A percentile compares a stretch with the other conserved stretches of the same genome.
phyloP scores from a whole-genome alignment of 2,797 vertebrate genomes.

The Anas georgica region DNA sequence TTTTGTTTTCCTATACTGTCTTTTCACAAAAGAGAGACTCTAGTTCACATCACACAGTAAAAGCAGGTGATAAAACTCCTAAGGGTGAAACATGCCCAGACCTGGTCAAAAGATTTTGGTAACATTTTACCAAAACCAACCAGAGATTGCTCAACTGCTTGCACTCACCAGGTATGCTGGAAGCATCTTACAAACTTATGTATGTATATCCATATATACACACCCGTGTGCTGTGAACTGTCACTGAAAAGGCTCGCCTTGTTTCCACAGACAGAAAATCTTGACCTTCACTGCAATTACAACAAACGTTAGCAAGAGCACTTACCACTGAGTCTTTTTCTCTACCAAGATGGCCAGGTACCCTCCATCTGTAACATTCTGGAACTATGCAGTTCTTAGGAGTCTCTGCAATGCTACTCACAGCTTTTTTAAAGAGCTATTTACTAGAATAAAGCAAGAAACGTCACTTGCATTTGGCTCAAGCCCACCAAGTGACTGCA shows the following conservation, averaged over 20 bases:
- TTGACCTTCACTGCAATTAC: not conserved
- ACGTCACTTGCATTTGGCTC: not conserved
- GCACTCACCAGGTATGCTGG: not conserved
- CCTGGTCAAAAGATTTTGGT: not conserved
- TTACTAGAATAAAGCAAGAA: conserved; percentile 9
- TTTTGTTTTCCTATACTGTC: not conserved
- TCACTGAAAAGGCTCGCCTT: not conserved
- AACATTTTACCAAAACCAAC: not conserved
- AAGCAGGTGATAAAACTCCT: not conserved
- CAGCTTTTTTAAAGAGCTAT: not conserved
- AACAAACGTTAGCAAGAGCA: not conserved
- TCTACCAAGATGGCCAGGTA: not conserved
- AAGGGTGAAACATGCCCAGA: not conserved
- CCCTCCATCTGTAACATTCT: not conserved
- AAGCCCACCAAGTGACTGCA: not conserved
- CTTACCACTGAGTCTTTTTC: not conserved
- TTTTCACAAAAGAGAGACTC: not conserved
- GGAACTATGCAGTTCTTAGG: not conserved
- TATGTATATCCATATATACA: not conserved
- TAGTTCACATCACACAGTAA: not conserved
- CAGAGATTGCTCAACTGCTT: not conserved
- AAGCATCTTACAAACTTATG: not conserved
- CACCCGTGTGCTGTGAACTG: not conserved
- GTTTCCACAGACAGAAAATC: not conserved
- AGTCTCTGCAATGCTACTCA: not conserved